These are phyloP conservation scores for Cloeon dipterum DNA, from an alignment of 2,888 invertebrate genomes.

Conservation along the genomic window DNA sequence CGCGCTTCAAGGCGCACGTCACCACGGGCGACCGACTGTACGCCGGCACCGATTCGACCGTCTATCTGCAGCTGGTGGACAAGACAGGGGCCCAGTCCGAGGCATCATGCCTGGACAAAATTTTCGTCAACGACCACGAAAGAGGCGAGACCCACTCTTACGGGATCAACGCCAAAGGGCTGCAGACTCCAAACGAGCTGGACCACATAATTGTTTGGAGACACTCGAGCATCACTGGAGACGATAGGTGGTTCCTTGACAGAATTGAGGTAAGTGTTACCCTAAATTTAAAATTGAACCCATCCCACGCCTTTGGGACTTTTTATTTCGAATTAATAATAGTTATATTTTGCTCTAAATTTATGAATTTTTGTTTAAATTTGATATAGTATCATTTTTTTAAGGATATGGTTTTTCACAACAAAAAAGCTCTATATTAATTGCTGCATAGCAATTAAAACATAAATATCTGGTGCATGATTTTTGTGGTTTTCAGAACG, in stretches of 20 bases:
- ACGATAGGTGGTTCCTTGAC: not conserved
- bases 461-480: too few species aligned
- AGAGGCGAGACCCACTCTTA: not conserved
- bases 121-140: not conserved
- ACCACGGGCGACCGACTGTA: not conserved
- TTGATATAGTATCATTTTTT: too few species aligned
- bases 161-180: not conserved
- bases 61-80: not conserved
- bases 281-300: too few species aligned
- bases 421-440: too few species aligned
- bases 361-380: not conserved
- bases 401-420: too few species aligned
- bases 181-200: not conserved
- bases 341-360: not conserved
- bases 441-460: too few species aligned
- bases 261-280: not conserved
- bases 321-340: not conserved
- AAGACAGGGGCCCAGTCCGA: not conserved
- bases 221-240: not conserved
- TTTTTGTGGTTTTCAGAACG: too few species aligned
- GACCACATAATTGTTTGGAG: not conserved
- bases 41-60: not conserved
- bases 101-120: not conserved
- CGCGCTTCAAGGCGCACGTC: not conserved
- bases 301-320: too few species aligned